A percentile compares a stretch with the other conserved stretches of the same genome.
Evolutionary conservation across 2,888 invertebrate species (phyloP).

Genomic region (Caenorhabditis sp.): DNA sequence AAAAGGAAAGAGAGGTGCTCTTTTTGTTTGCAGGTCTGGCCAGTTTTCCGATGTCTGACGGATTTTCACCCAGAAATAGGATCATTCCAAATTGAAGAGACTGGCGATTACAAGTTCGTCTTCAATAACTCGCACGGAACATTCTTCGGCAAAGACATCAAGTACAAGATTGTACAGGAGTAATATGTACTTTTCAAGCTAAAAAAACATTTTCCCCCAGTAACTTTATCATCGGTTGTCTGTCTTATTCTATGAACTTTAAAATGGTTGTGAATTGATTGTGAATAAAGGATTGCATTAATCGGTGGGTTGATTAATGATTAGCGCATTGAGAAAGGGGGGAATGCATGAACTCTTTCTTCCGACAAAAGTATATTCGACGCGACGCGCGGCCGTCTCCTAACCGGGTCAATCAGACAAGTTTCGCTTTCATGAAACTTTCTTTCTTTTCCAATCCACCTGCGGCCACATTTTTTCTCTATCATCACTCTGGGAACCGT

Average conservation of each 20-base stretch:
- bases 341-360: slow-evolving; percentile 37
- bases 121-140: slow-evolving; percentile 75
- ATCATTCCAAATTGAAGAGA: slow-evolving; percentile 57
- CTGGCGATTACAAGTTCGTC: slow-evolving; percentile 69
- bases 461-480: slow-evolving; percentile 43
- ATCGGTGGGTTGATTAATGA: slow-evolving; percentile 31
- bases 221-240: not conserved
- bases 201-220: too few relatives aligned
- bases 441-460: slow-evolving; percentile 32
- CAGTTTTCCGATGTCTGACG: slow-evolving; percentile 72
- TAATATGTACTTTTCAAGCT: too few relatives aligned
- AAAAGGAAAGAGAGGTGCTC: not conserved
- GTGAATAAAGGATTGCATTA: slow-evolving; percentile 16
- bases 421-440: slow-evolving; percentile 64
- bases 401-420: slow-evolving; percentile 58
- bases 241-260: not conserved
- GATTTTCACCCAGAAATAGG: slow-evolving; percentile 76
- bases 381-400: slow-evolving; percentile 27
- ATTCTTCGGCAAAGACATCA: slow-evolving; percentile 73
- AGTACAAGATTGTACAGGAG: slow-evolving; percentile 64
- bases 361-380: slow-evolving; percentile 51
- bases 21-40: slow-evolving; percentile 66
- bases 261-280: slow-evolving; percentile 33
- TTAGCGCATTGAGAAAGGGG: slow-evolving; percentile 16
- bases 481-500: too few relatives aligned